Evolutionary conservation across 2,113 vertebrate species (phyloP), one percentile per base, ranked within the genome.

Genomic region (Psittacus erithacus): DNA sequence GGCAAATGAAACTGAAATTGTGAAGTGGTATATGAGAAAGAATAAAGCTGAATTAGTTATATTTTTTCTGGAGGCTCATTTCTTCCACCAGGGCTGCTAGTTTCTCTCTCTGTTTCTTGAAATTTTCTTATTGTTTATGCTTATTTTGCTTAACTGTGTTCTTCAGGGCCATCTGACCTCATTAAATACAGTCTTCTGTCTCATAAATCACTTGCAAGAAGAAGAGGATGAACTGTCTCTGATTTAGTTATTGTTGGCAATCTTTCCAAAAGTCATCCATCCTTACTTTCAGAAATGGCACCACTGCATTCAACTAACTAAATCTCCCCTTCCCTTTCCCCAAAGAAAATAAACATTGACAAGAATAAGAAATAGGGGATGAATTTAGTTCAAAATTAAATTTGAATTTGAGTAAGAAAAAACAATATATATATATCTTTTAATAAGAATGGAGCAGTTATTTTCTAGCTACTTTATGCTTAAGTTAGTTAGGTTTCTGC

Each of bases 191-290:
- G 55, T 59, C 64, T 82, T 91, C 41, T 84, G 33, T 92, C 69
- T 59, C 80, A 59, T 93, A 93, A 93, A 84, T 94, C 80, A 71
- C 62, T 87, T 87, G 55, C 47, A 89, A 94, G 73, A 92, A 83
- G 49, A 74, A 85, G 90, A 95, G 62, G 35, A 47, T 93, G 82
- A 94, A 77, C 35, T 0, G 0, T 83, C 82, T 90, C 92, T 86
- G 73, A 83, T 90, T 28, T 78, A 81, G 86, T 95, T 97, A 82
- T 94, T 94, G 47, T 82, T 97, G 95, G 95, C 92, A 81, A 17
- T 57, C 27, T 77, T 81, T 93, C 88, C 86, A 31, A 88, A 91
- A 86, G n/a, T 55, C 20, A 62, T 92, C 79, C 68, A 75, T 52
- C 62, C 44, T 86, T 88, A 43, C 83, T 93, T 95, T 92, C 68